These are phyloP conservation scores for Progne subis DNA, from an alignment of 2,113 vertebrate species.

Conservation along the genomic window DNA sequence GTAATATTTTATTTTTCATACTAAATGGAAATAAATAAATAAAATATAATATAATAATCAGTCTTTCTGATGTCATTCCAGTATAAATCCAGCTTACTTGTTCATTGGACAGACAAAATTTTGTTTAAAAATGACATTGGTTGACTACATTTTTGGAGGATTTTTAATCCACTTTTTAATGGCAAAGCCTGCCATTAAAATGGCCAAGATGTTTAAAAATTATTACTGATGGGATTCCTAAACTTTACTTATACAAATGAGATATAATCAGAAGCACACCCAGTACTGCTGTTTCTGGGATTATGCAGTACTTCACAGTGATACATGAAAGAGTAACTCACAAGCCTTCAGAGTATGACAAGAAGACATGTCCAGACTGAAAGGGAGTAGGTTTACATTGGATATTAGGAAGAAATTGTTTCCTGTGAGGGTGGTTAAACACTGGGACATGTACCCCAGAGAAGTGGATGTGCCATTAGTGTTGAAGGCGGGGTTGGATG, in stretches of 20 bases:
- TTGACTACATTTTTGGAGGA: neutral
- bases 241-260: neutral
- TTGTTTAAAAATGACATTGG: neutral
- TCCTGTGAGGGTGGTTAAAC: neutral
- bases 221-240: neutral
- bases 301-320: neutral
- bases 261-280: neutral
- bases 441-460: neutral
- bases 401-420: neutral
- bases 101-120: neutral
- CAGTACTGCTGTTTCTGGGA: neutral
- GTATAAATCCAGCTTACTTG: neutral
- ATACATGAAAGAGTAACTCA: neutral
- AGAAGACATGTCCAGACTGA: neutral
- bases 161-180: neutral
- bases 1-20: neutral
- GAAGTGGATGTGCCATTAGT: neutral
- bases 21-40: neutral
- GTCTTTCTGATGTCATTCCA: neutral
- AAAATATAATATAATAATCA: neutral
- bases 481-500: rapidly evolving
- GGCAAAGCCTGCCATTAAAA: neutral
- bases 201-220: neutral
- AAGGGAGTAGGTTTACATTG: no score
- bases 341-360: neutral